These are phyloP conservation scores for Parus major DNA, from an alignment of 2,113 vertebrate genomes.

Conservation along the genomic window DNA sequence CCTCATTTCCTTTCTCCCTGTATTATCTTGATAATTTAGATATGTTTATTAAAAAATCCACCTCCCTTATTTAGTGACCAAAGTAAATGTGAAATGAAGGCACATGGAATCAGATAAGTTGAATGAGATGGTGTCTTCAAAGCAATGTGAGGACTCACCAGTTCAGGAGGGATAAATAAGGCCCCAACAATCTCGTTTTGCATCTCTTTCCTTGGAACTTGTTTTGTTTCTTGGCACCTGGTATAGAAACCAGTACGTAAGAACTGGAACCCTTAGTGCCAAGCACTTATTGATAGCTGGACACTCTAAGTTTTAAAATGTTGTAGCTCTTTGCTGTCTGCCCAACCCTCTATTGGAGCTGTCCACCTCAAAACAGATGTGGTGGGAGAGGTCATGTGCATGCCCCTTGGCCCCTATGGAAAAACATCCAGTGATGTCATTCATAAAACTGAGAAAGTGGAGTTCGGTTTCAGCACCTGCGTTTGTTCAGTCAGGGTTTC, in stretches of 20 bases:
- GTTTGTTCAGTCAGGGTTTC: not conserved
- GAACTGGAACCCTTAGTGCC: not conserved
- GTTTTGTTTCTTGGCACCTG: not conserved
- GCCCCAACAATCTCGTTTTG: not conserved
- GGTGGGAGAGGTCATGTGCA: not conserved
- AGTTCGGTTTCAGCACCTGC: not conserved
- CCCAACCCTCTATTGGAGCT: not conserved
- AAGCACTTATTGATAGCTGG: not conserved
- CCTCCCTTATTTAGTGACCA: not conserved
- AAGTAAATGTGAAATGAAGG: not conserved
- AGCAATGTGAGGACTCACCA: not conserved
- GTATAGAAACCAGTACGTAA: not conserved
- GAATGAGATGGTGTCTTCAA: not conserved
- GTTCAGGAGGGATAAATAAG: not conserved
- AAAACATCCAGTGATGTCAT: not conserved
- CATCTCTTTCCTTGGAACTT: not conserved
- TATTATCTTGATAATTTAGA: not conserved
- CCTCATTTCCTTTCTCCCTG: not conserved
- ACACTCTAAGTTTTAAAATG: not conserved
- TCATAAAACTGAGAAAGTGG: not conserved
- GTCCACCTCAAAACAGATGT: not conserved
- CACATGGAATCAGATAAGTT: not conserved
- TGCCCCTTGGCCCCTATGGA: not conserved
- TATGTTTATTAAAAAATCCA: not conserved
- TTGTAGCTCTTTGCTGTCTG: not conserved